Base-by-base conservation (phyloP, 2,888 invertebrate species). In the Caenorhabditis japonica region DNA sequence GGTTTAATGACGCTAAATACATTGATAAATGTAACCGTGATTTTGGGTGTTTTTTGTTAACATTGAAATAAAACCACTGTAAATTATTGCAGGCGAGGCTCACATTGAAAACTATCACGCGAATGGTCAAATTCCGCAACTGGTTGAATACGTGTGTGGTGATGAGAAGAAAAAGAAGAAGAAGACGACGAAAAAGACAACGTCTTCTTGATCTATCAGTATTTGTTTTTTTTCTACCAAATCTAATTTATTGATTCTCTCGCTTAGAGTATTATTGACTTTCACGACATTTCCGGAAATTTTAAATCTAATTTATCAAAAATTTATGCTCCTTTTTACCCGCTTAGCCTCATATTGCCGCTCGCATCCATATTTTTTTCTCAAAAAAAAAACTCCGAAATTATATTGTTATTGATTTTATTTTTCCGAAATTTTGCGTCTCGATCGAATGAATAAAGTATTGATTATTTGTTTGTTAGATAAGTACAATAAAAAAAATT, bases 71-170 rank as follows among this genome's bases (percentile, higher is more conserved):
- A 0, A 30, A 30, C 19, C 30, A 23, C 15, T 21, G 34, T 39
- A 25, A 30, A n/a, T 17, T 55, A 33, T 64, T 76, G 33, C 51
- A 84, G 84, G 83, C 47, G 83, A 84, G 47, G 76, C 84, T 33
- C 86, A 86, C 68, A 84, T 86, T 34, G 83, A 86, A 27, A 85
- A 86, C 51, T 86, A 86, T 56, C 83, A 86, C 66, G 64, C 79
- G 36, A 83, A 87, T 66, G 81, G 83, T 13, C 86, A 86, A 56
- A 82, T 85, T 46, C 84, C 85, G 8, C 85, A 84, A 64, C 69
- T 84, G 39, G 82, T 85, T n/a, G 84, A 85, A 56, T 86, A 84
- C 64, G 86, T 86, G n/a, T 86, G 86, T 62, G 84, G 84, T 8
- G 84, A 83, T 39, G 83, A 83, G 30, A 81, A 82, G 64, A 83